Percentiles rank a stretch among this genome's conserved stretches.
Evolutionary conservation across 2,113 vertebrate species (phyloP).

Genomic region (Phylloscopus trochilus): DNA sequence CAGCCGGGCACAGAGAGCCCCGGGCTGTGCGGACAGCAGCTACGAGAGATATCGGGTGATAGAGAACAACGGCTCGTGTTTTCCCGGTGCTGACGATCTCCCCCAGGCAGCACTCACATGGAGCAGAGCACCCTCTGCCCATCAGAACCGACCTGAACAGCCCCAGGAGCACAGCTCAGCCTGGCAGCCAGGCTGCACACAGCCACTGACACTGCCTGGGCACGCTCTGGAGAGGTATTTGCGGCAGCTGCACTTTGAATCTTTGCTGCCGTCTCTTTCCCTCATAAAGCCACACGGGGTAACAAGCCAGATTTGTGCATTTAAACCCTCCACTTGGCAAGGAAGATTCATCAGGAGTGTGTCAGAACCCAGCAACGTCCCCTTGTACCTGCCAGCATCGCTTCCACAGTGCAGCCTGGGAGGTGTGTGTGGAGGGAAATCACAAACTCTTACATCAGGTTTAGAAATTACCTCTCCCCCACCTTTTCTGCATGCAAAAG

Average conservation of each 20-base stretch:
- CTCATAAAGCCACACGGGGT: background rate
- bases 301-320: background rate
- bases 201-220: background rate
- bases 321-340: background rate
- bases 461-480: background rate
- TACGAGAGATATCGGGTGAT: fast-evolving
- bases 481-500: background rate
- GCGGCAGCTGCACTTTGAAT: background rate
- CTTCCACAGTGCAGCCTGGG: background rate
- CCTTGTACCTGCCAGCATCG: background rate
- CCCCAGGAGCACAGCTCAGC: background rate
- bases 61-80: fast-evolving
- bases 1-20: background rate
- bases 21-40: background rate
- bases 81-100: background rate
- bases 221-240: background rate
- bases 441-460: background rate
- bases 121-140: background rate
- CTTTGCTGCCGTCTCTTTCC: background rate
- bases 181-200: background rate
- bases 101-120: fast-evolving
- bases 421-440: background rate
- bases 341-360: background rate
- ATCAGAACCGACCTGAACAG: background rate
- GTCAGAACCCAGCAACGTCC: background rate